These are phyloP conservation scores for Hirtodrosophila cameraria DNA, from an alignment of 2,888 invertebrate genomes.

Conservation along the genomic window DNA sequence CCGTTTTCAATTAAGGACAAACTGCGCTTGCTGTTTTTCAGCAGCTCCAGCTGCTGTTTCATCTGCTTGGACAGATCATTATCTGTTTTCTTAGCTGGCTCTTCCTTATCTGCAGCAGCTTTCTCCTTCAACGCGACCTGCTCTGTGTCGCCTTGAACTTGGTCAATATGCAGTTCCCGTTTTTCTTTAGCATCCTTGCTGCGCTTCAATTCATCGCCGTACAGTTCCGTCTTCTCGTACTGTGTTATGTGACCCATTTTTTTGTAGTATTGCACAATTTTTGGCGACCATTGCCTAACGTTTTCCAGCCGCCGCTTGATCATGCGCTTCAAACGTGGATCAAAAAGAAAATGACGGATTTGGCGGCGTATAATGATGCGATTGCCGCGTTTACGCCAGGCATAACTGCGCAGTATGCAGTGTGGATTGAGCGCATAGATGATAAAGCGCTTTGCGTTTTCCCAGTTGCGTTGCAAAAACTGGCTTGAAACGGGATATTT, in stretches of 20 bases:
- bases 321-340: conserved; percentile 70
- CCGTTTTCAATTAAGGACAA: too few species aligned
- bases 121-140: not conserved
- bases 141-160: not conserved
- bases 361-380: conserved; percentile 68
- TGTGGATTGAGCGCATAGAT: conserved; percentile 74
- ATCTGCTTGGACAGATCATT: too few species aligned
- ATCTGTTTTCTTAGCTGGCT: not conserved
- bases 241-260: conserved; percentile 59
- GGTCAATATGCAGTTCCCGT: conserved; percentile 21
- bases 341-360: conserved; percentile 71
- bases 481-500: conserved; percentile 77
- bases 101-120: not conserved
- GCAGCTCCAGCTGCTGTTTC: too few species aligned
- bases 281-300: conserved; percentile 77
- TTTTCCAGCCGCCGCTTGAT: conserved; percentile 66
- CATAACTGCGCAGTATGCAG: conserved; percentile 71
- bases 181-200: conserved; percentile 55
- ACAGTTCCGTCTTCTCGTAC: conserved; percentile 67
- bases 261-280: conserved; percentile 67
- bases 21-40: too few species aligned
- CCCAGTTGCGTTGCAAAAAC: conserved; percentile 73
- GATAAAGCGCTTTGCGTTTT: conserved; percentile 73
- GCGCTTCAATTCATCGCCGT: conserved; percentile 77
- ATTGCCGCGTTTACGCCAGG: conserved; percentile 61